Percentiles rank a stretch among this genome's conserved stretches.
These are phyloP conservation scores for Phaenicophaeus curvirostris DNA, from an alignment of 2,797 vertebrate species.

Conservation along the genomic window DNA sequence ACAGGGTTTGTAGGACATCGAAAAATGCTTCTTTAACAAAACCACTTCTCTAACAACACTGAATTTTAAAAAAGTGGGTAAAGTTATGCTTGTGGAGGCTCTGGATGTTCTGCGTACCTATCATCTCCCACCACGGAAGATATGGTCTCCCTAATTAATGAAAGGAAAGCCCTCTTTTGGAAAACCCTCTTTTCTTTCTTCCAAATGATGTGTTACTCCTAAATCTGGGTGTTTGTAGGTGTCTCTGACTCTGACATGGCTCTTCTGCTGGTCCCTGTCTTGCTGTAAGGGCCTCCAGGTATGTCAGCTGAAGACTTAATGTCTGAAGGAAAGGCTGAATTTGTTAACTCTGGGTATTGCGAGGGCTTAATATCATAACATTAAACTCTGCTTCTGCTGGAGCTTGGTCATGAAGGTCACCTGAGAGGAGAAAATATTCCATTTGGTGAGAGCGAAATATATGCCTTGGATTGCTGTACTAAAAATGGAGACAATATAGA, in stretches of 20 bases:
- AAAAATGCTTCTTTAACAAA: neutral
- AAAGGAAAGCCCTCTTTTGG: neutral
- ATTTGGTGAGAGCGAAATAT: neutral
- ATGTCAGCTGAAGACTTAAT: neutral
- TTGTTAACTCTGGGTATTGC: neutral
- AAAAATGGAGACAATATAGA: neutral
- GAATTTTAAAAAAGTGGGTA: neutral
- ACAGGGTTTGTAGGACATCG: neutral
- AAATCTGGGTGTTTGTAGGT: neutral
- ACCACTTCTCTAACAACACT: neutral
- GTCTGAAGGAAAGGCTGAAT: neutral
- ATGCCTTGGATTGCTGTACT: neutral
- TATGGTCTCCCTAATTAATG: neutral
- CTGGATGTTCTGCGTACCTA: neutral
- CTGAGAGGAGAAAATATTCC: neutral
- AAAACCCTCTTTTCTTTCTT: neutral
- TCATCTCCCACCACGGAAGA: neutral
- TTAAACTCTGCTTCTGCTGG: neutral
- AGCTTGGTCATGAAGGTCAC: neutral
- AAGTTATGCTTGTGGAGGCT: neutral
- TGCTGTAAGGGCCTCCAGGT: neutral
- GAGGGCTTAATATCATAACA: neutral
- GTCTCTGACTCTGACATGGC: neutral
- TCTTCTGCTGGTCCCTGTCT: neutral
- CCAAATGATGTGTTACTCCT: neutral